These are phyloP conservation scores for Melanotaenia duboulayi DNA, from an alignment of 2,113 vertebrate genomes.

Conservation along the genomic window DNA sequence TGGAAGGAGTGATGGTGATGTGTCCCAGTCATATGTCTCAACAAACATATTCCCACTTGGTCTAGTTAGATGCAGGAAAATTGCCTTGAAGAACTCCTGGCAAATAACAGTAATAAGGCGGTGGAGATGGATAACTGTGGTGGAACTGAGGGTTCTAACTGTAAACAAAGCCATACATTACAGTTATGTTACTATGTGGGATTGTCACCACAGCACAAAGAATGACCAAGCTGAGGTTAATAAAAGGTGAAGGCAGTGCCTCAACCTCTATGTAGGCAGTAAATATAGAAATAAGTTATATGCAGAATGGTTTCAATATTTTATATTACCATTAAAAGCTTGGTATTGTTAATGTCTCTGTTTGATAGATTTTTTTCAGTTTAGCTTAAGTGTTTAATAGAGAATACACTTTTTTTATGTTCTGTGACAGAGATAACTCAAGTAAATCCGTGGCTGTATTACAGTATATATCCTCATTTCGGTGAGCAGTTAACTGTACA, in stretches of 20 bases:
- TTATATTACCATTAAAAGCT: conserved; percentile 16
- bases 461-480: neutral
- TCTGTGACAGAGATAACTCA: neutral
- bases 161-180: conserved; percentile 80
- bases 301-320: conserved; percentile 17
- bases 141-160: conserved; percentile 55
- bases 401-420: neutral
- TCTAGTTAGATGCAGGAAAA: conserved; percentile 89
- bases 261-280: conserved; percentile 7
- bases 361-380: too few species aligned
- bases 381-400: neutral
- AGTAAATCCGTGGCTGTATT: neutral
- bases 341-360: neutral
- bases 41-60: conserved; percentile 89
- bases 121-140: conserved; percentile 85
- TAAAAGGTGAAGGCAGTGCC: conserved; percentile 48
- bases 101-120: conserved; percentile 86
- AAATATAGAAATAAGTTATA: conserved; percentile 26
- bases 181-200: conserved; percentile 62
- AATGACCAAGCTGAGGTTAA: conserved; percentile 49
- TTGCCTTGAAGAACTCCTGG: conserved; percentile 87
- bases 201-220: conserved; percentile 47
- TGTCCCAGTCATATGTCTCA: conserved; percentile 86
- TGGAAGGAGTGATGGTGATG: conserved; percentile 87
- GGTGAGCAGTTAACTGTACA: neutral